These are phyloP conservation scores for Tridacna crocea DNA, from an alignment of 2,888 invertebrate genomes.

Conservation along the genomic window DNA sequence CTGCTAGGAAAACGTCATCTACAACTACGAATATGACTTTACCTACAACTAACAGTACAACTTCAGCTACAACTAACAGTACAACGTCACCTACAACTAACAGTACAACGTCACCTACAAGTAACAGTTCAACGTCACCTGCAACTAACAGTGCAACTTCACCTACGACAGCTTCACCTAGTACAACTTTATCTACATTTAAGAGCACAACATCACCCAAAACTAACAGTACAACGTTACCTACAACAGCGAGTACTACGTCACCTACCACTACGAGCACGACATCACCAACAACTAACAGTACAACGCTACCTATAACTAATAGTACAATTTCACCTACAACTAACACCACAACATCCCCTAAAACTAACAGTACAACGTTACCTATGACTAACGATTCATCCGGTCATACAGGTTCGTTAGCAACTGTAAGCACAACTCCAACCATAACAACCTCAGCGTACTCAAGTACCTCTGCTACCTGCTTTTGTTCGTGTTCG, in stretches of 20 bases:
- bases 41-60: background rate
- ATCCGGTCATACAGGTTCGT: background rate
- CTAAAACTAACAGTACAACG: background rate
- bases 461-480: background rate
- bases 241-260: no score
- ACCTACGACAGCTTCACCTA: background rate
- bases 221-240: no score
- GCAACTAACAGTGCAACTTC: conserved; percentile 6
- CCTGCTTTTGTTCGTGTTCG: background rate
- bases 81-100: background rate
- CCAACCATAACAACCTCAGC: background rate
- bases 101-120: background rate
- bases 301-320: background rate
- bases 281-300: background rate
- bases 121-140: conserved; percentile 2
- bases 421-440: background rate
- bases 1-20: background rate
- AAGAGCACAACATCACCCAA: no score
- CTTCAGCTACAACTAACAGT: background rate
- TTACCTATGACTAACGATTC: background rate
- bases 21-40: conserved; percentile 10
- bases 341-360: background rate
- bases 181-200: background rate
- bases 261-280: conserved; percentile 15
- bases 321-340: background rate